Base-by-base conservation (phyloP, 2,797 vertebrate species). In the Hydrophis major region DNA sequence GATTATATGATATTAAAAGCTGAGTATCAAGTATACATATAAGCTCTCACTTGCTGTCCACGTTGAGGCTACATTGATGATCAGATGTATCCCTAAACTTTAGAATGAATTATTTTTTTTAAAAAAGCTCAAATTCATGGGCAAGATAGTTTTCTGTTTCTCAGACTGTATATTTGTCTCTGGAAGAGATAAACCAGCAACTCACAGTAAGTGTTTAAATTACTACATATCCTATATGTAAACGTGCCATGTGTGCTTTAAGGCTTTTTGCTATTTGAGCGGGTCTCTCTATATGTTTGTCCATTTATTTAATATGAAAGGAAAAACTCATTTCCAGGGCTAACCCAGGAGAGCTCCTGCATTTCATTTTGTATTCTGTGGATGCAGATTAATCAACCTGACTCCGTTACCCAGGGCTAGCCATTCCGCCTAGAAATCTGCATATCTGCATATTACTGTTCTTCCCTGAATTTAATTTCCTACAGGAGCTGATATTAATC, bases 401-500 rank as follows among this genome's bases (percentile, higher is more conserved):
- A 97, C 97, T 97, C 96, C 96, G 97, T 97, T 98, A 97, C 97
- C 97, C 97, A 97, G 97, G 96, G 97, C 97, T 97, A 97, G 97
- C 97, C 98, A 97, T 97, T 97, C 98, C 97, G 98, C 97, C 98
- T 98, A 97, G 98, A 98, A 98, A 98, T 98, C 98, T 98, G 98
- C 98, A 98, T 98, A 98, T 98, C 98, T 98, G 98, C 98, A 98
- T 98, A 98, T 97, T 98, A 98, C 98, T 94, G 96, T 96, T 97
- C 97, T 97, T 96, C 97, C 97, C 97, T 92, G 98, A 98, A 98
- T 99, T 99, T 99, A 99, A 99, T 99, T 99, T 99, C 98, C 99
- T 99, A 98, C 98, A 98, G 98, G 98, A 98, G 98, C 98, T 98
- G 98, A 99, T 99, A 99, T 98, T 99, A 98, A 99, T 99, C 99